Evolutionary conservation across 2,797 vertebrate species (phyloP), one percentile per base, ranked within the genome.

Genomic region (Falco berigora): DNA sequence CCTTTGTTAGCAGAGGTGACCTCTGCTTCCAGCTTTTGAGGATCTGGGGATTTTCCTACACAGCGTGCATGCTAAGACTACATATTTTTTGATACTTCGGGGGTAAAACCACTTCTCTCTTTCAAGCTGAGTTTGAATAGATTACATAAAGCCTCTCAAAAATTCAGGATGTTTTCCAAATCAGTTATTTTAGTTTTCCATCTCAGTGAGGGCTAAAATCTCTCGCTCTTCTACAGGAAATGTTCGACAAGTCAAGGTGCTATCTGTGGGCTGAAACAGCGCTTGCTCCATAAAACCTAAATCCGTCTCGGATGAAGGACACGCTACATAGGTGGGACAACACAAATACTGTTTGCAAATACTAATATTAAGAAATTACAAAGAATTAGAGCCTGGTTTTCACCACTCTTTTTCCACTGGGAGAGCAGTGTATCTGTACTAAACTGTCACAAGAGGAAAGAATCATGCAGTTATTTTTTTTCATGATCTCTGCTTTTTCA

Each of bases 271-370:
- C 27, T 93, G 77, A 49, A 69, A 80, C 4, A 1, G n/a, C 13
- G 73, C 28, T 53, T 44, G 59, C 47, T 79, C 53, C 50, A n/a
- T 18, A 76, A 52, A 72, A 61, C 27, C 7, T 9, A 16, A 25
- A 49, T 49, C 46, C 30, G 1, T 47, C 53, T 50, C 21, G 71
- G 86, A 62, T 1, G 1, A 58, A 66, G 73, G 25, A 62, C 28
- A 6, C 0, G 6, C 23, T 25, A 22, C 42, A 7, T 0, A 15
- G 19, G 47, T 0, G 1, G 7, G 32, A 28, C 10, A 46, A 1
- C 50, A 68, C 22, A 5, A 17, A 44, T 13, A 13, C 19, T 5
- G 28, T 9, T 58, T n/a, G 68, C 30, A 62, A 64, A 64, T 23
- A 27, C 22, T 20, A 32, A 53, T 6, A 32, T 30, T 50, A 88